Conservation (phyloP, 2,888 invertebrate genomes). For the Ochlodes sylvanus region DNA sequence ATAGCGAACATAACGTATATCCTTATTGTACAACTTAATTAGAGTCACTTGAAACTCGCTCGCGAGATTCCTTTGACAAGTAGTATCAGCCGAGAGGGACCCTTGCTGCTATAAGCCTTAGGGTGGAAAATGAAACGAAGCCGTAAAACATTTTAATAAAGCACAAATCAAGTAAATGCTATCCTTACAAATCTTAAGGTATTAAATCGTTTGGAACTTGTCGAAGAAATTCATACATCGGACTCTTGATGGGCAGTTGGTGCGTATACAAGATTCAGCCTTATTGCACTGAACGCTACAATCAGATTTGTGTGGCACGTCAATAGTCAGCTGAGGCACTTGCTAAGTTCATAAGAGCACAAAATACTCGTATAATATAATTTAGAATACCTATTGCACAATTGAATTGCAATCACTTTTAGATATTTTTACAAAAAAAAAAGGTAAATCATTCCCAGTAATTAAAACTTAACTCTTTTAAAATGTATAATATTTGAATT, state of each 20-base stretch:
- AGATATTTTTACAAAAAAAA: not conserved
- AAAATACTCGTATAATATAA: not conserved
- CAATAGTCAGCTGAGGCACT: no score
- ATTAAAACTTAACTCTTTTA: conserved; percentile 5
- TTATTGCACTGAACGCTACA: conserved; percentile 1
- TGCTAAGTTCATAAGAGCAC: not conserved
- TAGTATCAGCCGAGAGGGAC: conserved; percentile 11
- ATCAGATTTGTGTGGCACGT: not conserved
- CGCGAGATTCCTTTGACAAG: conserved; percentile 4
- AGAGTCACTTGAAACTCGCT: conserved; percentile 18
- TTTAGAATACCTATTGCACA: not conserved
- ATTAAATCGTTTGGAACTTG: conserved; percentile 20
- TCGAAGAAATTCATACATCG: conserved; percentile 26
- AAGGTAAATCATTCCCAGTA: not conserved
- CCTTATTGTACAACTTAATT: conserved; percentile 15
- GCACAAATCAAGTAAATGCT: conserved; percentile 27
- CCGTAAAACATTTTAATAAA: conserved; percentile 18
- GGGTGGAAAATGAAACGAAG: conserved; percentile 22
- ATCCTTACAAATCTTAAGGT: conserved; percentile 7
- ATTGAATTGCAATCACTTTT: not conserved
- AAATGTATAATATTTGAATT: conserved; percentile 1
- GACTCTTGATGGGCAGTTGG: not conserved
- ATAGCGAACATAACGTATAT: conserved; percentile 15
- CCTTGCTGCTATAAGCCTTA: conserved; percentile 15
- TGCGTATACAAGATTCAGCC: conserved; percentile 2